phyloP scores from a whole-genome alignment of 2,888 invertebrate species.

The Gastrophysa polygoni region DNA sequence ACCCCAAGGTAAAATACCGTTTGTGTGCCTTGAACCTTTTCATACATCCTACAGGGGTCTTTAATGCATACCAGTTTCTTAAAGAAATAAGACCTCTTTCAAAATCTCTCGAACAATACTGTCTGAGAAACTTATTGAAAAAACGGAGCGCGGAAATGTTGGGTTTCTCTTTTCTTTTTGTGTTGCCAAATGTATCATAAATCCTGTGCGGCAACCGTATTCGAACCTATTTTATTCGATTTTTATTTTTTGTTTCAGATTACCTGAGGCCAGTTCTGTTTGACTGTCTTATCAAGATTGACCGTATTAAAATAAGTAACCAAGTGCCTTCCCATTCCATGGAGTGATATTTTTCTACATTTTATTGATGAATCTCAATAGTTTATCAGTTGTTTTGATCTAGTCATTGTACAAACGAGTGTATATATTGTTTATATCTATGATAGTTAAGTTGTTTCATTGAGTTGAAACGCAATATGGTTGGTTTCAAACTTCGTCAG shows the following conservation, averaged over 20 bases:
- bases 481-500: background rate
- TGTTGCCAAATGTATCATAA: constrained; percentile 28
- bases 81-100: constrained; percentile 39
- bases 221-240: constrained; percentile 35
- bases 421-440: constrained; percentile 51
- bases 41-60: constrained; percentile 42
- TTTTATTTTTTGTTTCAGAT: constrained; percentile 47
- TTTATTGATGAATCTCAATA: constrained; percentile 45
- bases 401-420: constrained; percentile 54
- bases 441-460: constrained; percentile 27
- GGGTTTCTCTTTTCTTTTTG: constrained; percentile 11
- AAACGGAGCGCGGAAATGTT: constrained; percentile 33
- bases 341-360: constrained; percentile 52
- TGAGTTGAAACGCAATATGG: constrained; percentile 1
- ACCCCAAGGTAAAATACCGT: constrained; percentile 46
- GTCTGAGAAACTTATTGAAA: constrained; percentile 46
- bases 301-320: constrained; percentile 38
- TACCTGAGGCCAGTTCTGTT: constrained; percentile 45
- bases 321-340: constrained; percentile 55
- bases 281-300: constrained; percentile 37
- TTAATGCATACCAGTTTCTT: constrained; percentile 41
- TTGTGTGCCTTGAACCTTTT: constrained; percentile 45
- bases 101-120: constrained; percentile 46
- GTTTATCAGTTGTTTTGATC: constrained; percentile 52
- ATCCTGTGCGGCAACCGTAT: constrained; percentile 38